These are phyloP conservation scores for Syndactyla subalaris DNA, from an alignment of 2,797 vertebrate genomes.

Conservation along the genomic window DNA sequence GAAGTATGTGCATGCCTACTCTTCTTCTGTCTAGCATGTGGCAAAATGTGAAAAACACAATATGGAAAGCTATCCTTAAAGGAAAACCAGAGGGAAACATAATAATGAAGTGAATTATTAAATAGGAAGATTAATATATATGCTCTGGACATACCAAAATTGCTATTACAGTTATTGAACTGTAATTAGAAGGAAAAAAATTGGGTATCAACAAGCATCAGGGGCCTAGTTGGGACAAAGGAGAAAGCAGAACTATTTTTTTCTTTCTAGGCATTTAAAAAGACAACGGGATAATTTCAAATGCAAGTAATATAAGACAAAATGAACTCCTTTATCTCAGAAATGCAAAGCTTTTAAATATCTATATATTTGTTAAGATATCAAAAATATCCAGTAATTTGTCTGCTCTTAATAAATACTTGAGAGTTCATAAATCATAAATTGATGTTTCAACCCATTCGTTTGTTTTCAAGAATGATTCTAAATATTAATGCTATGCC, in stretches of 20 bases:
- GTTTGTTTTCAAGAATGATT: not conserved
- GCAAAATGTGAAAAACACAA: not conserved
- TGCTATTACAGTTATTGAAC: not conserved
- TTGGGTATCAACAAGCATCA: not conserved
- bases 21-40: not conserved
- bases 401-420: not conserved
- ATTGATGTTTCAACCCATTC: rapidly evolving
- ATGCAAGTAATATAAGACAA: not conserved
- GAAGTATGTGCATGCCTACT: not conserved
- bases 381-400: not conserved
- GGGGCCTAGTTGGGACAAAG: not conserved
- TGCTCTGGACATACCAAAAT: not conserved
- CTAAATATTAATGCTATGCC: not conserved
- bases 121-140: not conserved
- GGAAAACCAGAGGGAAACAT: not conserved
- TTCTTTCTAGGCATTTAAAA: not conserved
- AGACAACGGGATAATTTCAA: not conserved
- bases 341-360: not conserved
- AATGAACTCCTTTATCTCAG: not conserved
- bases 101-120: not conserved
- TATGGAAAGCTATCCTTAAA: not conserved
- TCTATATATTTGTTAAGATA: not conserved
- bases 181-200: not conserved
- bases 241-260: not conserved
- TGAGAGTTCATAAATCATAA: not conserved